Base-by-base conservation (phyloP, 2,113 vertebrate species). In the Suricata suricatta region DNA sequence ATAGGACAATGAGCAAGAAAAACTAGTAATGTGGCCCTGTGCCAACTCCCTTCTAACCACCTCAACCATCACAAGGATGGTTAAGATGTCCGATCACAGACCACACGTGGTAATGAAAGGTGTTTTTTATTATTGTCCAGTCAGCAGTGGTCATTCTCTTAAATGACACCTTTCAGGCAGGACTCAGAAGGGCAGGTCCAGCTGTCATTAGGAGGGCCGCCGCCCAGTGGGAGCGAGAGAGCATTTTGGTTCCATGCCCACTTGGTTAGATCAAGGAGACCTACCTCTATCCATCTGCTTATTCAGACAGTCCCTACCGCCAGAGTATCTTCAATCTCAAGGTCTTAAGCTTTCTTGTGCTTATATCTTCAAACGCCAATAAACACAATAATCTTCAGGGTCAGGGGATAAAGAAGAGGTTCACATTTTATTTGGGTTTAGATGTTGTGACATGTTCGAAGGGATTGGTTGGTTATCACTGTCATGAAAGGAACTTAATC, bases 351-450 rank as follows among this genome's bases (percentile, higher is more conserved):
- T 94, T 77, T 90, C 72, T 57, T 44, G 41, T 16, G 84, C 54
- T 95, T 93, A 8, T 1, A 66, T 38, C 52, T 27, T 90, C 74
- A 76, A 93, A 41, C 13, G 41, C 91, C 50, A 41, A 91, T 86
- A 95, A 93, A 81, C 60, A 88, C 27, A 83, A 82, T 27, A 23
- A 95, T 86, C 71, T 64, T 23, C 14, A 38, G 72, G 85, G 94
- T 47, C 85, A 91, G 17, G n/a, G 63, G 35, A n/a, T 90, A 66
- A 96, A 86, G 71, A 81, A 82, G 71, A 95, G 31, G 44, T 82
- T 85, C 83, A 57, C 4, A 15, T 72, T 85, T 95, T 97, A 97
- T 93, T 50, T 92, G 74, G 27, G n/a, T 68, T 89, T 35, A 57
- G 95, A 83, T 76, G 64, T 19, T 44, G 92, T 92, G 82, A 97